Base-by-base conservation (phyloP, 2,888 invertebrate genomes). In the Euzophera pinguis region DNA sequence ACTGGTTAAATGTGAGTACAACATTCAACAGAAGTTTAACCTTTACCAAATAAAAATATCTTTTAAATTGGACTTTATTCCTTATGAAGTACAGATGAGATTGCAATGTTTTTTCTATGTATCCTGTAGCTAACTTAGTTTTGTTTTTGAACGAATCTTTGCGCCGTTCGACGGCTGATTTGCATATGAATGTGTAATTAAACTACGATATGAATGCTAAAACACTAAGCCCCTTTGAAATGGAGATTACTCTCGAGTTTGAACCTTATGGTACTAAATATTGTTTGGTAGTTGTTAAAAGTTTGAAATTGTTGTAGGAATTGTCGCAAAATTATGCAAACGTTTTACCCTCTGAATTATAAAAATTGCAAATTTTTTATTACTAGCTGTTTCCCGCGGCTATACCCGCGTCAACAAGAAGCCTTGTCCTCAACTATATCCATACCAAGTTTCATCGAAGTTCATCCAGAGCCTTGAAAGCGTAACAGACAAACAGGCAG, bases 121-220 rank as follows among this genome's bases (percentile, higher is more conserved):
- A 41, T 34, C 52, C 49, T 54, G 41, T 48, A 41, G 39, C 39
- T 38, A 54, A 62, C 57, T 50, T 56, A 39, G 34, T 55, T 45
- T 43, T 50, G 57, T 64, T 64, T 64, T 76, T 68, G 81, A 75
- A 79, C 80, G 79, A 83, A 84, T 87, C 83, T 83, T 86, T 85
- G 78, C 80, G 75, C 78, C 80, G 75, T 79, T 81, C 78, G 75
- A 74, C 75, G 71, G 73, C 74, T 78, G 67, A 90, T 90, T 89
- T 87, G 78, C 88, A 89, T 90, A 84, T 88, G 87, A 89, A 89
- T 89, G 80, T 84, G 81, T 89, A 88, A 89, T 89, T 89, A 89
- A 86, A 84, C 77, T 80, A 76, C 79, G 78, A 64, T 73, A 78
- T 80, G 81, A 84, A 83, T 83, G 75, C 73, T 72, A 77, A 79